phyloP scores from a whole-genome alignment of 2,888 invertebrate genomes.

The Malthinus seriepunctatus region DNA sequence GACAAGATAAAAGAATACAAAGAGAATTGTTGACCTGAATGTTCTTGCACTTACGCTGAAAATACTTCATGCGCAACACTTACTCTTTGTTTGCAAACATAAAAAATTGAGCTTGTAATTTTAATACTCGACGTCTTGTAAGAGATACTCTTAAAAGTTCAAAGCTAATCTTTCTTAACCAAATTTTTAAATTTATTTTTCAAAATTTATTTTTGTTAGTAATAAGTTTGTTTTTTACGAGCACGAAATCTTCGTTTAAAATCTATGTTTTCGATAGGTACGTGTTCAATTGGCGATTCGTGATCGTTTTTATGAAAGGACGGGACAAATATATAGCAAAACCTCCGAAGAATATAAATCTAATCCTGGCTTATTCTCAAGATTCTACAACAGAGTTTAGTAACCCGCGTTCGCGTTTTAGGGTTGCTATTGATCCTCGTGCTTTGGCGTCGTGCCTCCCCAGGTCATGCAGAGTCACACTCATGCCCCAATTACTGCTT shows the following conservation, averaged over 20 bases:
- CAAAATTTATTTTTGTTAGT: too few relatives aligned
- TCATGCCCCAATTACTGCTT: conserved; percentile 35
- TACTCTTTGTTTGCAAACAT: conserved; percentile 10
- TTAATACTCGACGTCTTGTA: too few relatives aligned
- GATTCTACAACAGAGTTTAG: conserved; percentile 30
- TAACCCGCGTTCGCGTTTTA: conserved; percentile 32
- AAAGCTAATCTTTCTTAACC: too few relatives aligned
- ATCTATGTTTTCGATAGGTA: too few relatives aligned
- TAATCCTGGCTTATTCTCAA: conserved; percentile 28
- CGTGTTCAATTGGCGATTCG: too few relatives aligned
- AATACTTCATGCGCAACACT: conserved; percentile 7
- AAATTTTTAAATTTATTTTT: too few relatives aligned
- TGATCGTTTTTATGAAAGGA: not conserved
- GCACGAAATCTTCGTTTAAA: too few relatives aligned
- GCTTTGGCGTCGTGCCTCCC: conserved; percentile 13
- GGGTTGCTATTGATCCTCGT: conserved; percentile 31
- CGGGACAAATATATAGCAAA: not conserved
- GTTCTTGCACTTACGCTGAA: conserved; percentile 9
- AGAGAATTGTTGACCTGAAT: conserved; percentile 13
- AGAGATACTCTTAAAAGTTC: too few relatives aligned
- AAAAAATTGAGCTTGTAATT: conserved; percentile 1
- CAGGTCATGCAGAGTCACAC: conserved; percentile 23
- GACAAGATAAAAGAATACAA: conserved; percentile 3
- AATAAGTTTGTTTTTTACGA: too few relatives aligned
- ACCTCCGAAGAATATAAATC: not conserved